Base-by-base conservation (phyloP, 2,888 invertebrate species). In the Meghimatium bilineatum region DNA sequence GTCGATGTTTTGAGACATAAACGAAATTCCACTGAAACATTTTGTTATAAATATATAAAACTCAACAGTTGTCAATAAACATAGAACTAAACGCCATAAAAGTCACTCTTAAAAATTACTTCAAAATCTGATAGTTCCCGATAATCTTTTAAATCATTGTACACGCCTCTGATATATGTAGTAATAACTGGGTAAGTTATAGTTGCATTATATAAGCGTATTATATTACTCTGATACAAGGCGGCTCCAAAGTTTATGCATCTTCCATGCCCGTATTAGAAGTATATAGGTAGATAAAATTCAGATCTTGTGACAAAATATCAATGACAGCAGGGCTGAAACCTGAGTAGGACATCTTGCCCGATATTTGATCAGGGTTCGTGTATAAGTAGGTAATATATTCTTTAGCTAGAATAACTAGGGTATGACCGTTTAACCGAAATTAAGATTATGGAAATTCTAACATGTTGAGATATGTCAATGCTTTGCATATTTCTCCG, bases 131-230 rank as follows among this genome's bases (percentile, higher is more conserved):
- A 38, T 26, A 36, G 20, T 20, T 38, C 71, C 36, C 14, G 2
- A 38, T 10, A 20, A 12, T 32, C 29, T n/a, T n/a, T n/a, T 6
- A 20, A 38, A 20, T 26, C 2, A 14, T 10, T 23, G 38, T 71
- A 71, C 38, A 71, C 38, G 10, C 71, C 71, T 36, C 71, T 36
- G 71, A 71, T 71, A 38, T 71, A 38, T 10, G 38, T 38, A 38
- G 26, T 71, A 38, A 71, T 71, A 6, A 71, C 71, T 26, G 71
- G 71, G 71, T 38, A 38, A 8, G 71, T 38, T 38, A 71, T 26
- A 8, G 38, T 71, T 26, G 71, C 38, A 38, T 71, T 71, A 10
- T 38, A 71, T 36, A 36, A 71, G 1, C 29, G 38, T 38, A 71
- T 71, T 8, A 26, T 26, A n/a, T 23, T 71, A 38, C 71, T 71